Conservation (phyloP, 2,888 invertebrate species). For the Gryllus longicercus region DNA sequence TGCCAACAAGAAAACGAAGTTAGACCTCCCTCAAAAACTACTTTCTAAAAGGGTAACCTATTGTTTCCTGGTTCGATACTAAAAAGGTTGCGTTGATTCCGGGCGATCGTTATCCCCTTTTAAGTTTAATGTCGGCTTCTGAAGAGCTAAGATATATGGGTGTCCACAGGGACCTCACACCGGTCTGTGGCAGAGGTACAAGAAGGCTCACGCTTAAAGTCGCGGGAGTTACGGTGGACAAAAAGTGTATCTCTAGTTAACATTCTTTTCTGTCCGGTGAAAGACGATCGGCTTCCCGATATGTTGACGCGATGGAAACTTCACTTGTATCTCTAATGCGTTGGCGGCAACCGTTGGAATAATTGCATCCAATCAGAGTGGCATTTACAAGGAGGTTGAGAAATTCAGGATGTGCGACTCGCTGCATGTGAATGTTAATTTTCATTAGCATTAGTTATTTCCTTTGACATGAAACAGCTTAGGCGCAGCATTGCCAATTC, state of each 20-base stretch:
- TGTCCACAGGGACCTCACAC: not conserved
- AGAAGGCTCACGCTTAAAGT: too few relatives aligned
- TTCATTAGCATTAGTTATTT: too few relatives aligned
- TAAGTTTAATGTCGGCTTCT: not conserved
- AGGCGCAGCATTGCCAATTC: too few relatives aligned
- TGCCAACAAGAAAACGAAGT: not conserved
- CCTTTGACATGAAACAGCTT: too few relatives aligned
- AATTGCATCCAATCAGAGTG: too few relatives aligned
- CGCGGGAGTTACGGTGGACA: too few relatives aligned
- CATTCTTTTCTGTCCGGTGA: too few relatives aligned
- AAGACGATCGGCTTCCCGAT: not conserved
- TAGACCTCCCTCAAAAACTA: not conserved
- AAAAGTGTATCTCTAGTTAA: too few relatives aligned
- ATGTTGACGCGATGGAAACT: not conserved
- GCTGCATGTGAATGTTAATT: too few relatives aligned
- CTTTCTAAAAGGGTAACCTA: not conserved
- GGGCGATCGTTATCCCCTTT: not conserved
- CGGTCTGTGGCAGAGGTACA: not conserved
- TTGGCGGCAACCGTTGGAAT: too few relatives aligned
- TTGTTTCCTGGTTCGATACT: not conserved
- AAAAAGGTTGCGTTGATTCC: not conserved
- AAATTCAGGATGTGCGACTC: too few relatives aligned
- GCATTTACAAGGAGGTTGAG: too few relatives aligned
- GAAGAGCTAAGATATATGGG: not conserved
- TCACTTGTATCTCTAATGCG: not conserved